These are phyloP conservation scores for Bergia sp. DNA, from an alignment of 92 coral and sea anemone species.

Conservation along the genomic window DNA sequence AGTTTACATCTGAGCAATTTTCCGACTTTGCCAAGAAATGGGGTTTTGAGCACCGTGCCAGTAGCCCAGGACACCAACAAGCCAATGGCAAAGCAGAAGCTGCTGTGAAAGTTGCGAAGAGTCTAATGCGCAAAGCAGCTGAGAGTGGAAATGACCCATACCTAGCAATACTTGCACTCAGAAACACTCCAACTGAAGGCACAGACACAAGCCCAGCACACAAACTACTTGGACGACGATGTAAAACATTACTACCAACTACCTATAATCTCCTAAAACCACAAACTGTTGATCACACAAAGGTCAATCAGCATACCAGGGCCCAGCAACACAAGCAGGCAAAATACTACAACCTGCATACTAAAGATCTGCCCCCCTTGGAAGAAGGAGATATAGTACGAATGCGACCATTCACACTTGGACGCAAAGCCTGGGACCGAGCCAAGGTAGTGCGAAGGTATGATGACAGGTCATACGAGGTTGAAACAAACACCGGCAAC, in stretches of 20 bases:
- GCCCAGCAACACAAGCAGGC: constrained; percentile 11
- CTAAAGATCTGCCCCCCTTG: constrained; percentile 36
- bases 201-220: too few relatives aligned
- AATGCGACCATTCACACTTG: constrained; percentile 50
- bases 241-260: constrained; percentile 37
- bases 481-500: constrained; percentile 14
- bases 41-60: too few relatives aligned
- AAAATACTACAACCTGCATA: constrained; percentile 45
- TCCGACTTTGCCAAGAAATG: too few relatives aligned
- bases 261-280: constrained; percentile 57
- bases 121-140: not conserved
- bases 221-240: too few relatives aligned
- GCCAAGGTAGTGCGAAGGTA: constrained; percentile 43
- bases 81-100: not conserved
- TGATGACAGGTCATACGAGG: constrained; percentile 51
- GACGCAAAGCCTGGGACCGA: constrained; percentile 46
- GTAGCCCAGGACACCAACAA: too few relatives aligned
- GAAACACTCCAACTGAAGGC: too few relatives aligned
- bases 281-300: constrained; percentile 12
- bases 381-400: constrained; percentile 44
- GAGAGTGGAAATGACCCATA: too few relatives aligned
- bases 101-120: not conserved
- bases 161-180: too few relatives aligned
- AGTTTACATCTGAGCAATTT: too few relatives aligned
- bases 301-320: too few relatives aligned